Base-by-base conservation (phyloP, 2,888 invertebrate genomes). In the Campoplex capitator region DNA sequence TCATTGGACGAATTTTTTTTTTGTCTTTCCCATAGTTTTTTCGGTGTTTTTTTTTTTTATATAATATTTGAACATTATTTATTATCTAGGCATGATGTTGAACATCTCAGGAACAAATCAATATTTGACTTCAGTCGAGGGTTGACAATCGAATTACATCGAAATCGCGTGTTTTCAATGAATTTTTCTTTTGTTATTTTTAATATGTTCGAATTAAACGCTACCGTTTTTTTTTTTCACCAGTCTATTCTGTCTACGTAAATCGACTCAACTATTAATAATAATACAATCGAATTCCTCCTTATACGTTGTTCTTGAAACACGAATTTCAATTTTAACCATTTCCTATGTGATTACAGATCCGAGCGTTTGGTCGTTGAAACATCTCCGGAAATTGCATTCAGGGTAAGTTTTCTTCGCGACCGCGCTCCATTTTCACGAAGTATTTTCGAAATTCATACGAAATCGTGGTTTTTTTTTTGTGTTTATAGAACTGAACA, bases 341-440 rank as follows among this genome's bases (percentile, higher is more conserved):
- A 58, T 81, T 65, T 11, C 16, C 76, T 83, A 58, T 89, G 77
- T 88, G 86, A 79, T 89, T 89, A 68, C 89, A 89, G 89, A 85
- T 89, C 68, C 80, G 86, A 23, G 88, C 81, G 38, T 83, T 81
- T 51, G 88, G 82, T 75, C 86, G 88, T 85, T 89, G 88, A 88
- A 88, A 51, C 2, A 38, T 51, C 1, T 23, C 56, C 13, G 38
- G 68, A 51, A 76, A 54, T 65, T 35, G 35, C 23, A 73, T 48
- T 42, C 35, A 56, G 79, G 84, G 85, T 83, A 51, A 85, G 79
- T 16, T 48, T 42, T 23, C 28, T 35, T 23, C 11, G 11, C 18
- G 11, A 23, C n/a, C 56, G 51, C 13, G 32, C 8, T 51, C 54
- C 13, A 16, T 23, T 45, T 11, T 13, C 16, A 45, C 1, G 9